Evolutionary conservation across 2,888 invertebrate genomes (phyloP).

Genomic region (Eretmocerus hayati): DNA sequence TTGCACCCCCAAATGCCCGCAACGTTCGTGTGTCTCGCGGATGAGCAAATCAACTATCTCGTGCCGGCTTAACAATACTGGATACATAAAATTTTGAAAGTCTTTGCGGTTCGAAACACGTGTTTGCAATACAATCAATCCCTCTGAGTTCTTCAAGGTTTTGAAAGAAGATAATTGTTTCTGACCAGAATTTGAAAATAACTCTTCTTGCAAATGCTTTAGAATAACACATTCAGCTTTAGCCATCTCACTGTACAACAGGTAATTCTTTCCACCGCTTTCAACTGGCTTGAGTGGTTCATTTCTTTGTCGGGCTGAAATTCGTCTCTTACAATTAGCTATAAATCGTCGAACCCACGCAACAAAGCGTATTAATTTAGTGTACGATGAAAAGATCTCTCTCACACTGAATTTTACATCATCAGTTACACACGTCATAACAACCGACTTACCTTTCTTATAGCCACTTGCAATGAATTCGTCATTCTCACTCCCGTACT

Average conservation of each 20-base stretch:
- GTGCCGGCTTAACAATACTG: constrained; percentile 30
- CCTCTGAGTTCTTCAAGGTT: constrained; percentile 4
- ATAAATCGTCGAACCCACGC: constrained; percentile 18
- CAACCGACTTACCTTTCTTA: not conserved
- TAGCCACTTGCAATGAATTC: not conserved
- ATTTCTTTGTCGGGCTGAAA: not conserved
- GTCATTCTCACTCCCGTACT: not conserved
- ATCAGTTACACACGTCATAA: not conserved
- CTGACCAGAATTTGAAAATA: not conserved
- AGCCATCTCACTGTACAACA: not conserved
- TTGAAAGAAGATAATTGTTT: not conserved
- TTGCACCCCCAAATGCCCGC: constrained; percentile 23
- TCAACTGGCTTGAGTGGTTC: not conserved
- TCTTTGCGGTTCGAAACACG: constrained; percentile 27
- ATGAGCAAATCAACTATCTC: constrained; percentile 24
- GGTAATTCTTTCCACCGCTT: not conserved
- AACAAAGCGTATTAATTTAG: constrained; percentile 22
- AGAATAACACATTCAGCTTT: not conserved
- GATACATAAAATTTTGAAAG: constrained; percentile 23
- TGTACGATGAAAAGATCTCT: constrained; percentile 5
- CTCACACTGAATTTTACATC: not conserved
- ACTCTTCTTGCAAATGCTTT: not conserved
- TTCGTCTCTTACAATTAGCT: not conserved
- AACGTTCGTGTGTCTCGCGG: constrained; percentile 22
- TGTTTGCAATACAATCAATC: constrained; percentile 14